Base-by-base conservation (phyloP, 2,888 invertebrate species). In the Cantharis rufa region DNA sequence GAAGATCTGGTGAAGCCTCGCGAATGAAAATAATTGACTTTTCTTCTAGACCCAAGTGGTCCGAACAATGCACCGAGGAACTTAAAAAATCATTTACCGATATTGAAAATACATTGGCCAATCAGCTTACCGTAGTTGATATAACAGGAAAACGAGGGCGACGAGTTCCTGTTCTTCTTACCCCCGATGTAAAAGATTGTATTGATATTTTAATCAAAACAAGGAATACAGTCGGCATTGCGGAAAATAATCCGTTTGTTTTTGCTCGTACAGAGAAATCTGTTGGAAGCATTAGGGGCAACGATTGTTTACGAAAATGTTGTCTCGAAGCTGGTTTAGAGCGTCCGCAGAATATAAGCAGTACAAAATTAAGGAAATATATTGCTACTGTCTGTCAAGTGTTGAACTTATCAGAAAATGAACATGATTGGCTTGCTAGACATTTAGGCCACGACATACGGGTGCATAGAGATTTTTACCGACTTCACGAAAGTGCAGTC, bases 331-430 rank as follows among this genome's bases (percentile, higher is more conserved):
- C 74, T 3, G 5, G 27, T 21, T 28, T 74, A 24, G n/a, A 69
- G 3, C 13, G 27, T 4, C 27, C 69, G 3, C 69, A 72, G 16
- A 11, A 11, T 3, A 68, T 72, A 9, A 82, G 80, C 3, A 71
- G 82, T n/a, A 83, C 82, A 18, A 83, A 83, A 76, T 74, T 83
- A 13, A 62, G 82, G 48, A 84, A 84, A 73, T 82, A 82, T 69
- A 75, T 82, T 27, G 84, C 83, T 15, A 84, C 83, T 11, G 82
- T 83, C 10, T 79, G 78, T 48, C 83, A 84, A 48, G 2, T 68
- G 9, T 70, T 70, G 21, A n/a, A 70, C 13, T 7, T 70, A 27
- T n/a, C 24, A 9, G 82, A 83, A 76, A 83, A 81, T 74, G 83
- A 83, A 74, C 68, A 62, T 18, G 83, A 83, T 70, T 84, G 83